Base-by-base conservation (phyloP, 2,888 invertebrate species). In the Cactoblastis cactorum region DNA sequence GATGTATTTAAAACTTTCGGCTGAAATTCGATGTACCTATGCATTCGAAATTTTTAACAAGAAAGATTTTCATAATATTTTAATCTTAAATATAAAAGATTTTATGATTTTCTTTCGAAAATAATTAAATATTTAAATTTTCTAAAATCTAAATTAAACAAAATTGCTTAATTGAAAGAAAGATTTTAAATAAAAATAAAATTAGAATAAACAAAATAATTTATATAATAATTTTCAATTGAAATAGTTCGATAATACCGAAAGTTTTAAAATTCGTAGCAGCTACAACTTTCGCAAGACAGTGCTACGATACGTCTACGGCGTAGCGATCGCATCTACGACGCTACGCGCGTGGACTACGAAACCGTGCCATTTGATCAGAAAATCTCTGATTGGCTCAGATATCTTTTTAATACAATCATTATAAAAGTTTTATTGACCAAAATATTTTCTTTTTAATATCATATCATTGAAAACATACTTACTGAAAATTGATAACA, bases 241-340 rank as follows among this genome's bases (percentile, higher is more conserved):
- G 1, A 41, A 41, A n/a, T 1, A 1, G 1, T 17, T 12, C 8
- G 15, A 28, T 43, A 43, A 32, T 28, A 28, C 24, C 8, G 24
- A 15, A n/a, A 15, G 22, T 43, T 43, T 43, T 24, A 43, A 43
- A 24, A 43, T 43, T 43, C 41, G 41, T 43, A 43, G 24, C 41
- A 8, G 28, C 43, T 43, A 43, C 43, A 17, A 43, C 14, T 28
- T 14, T 28, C 28, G 43, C 28, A 32, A 11, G 43, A 43, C 28
- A 43, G 15, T 28, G 43, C 43, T 43, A 43, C 43, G 43, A 43
- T 15, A 32, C 28, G 43, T 43, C 43, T 43, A 43, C 43, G 43
- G 43, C 28, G 43, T 43, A 43, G 43, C 43, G 28, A 43, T 28
- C 28, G 32, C 8, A 43, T 43, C 43, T 43, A 43, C 43, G 17